These are phyloP conservation scores for Sitobion miscanthi DNA, from an alignment of 1,140 invertebrate species.

Conservation along the genomic window DNA sequence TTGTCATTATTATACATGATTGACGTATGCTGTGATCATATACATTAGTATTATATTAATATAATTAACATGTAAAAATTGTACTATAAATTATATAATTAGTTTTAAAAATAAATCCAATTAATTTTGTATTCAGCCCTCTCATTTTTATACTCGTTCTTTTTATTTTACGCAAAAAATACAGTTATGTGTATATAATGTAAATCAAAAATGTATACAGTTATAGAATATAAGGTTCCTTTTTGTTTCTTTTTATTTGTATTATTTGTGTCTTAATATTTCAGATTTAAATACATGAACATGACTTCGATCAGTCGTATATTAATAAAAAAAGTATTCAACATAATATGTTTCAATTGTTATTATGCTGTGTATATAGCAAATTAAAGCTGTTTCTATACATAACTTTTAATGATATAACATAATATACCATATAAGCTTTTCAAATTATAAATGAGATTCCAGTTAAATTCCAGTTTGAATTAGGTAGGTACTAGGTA, in stretches of 20 bases:
- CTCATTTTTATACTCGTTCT: constrained; percentile 43
- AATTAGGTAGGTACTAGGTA: too few species aligned
- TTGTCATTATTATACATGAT: constrained; percentile 40
- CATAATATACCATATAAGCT: too few species aligned
- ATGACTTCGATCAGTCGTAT: constrained; percentile 13
- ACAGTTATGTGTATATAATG: constrained; percentile 32
- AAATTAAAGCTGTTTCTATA: too few species aligned
- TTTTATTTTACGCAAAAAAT: constrained; percentile 19
- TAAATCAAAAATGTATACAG: constrained; percentile 48
- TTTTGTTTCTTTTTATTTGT: constrained; percentile 48
- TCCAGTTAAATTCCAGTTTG: too few species aligned
- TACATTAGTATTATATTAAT: constrained; percentile 53
- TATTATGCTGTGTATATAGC: background rate
- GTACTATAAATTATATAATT: constrained; percentile 35
- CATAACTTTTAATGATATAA: too few species aligned
- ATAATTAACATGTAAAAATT: constrained; percentile 31
- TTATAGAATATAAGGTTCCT: constrained; percentile 48
- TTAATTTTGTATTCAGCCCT: constrained; percentile 46
- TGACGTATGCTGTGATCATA: constrained; percentile 54
- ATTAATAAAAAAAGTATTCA: constrained; percentile 25
- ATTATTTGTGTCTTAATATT: constrained; percentile 46
- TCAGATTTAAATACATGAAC: constrained; percentile 27
- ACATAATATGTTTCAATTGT: background rate
- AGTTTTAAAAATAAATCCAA: constrained; percentile 23
- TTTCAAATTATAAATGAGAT: too few species aligned